Evolutionary conservation across 1,140 invertebrate genomes (phyloP).

Genomic region (Zaprionus vittiger): DNA sequence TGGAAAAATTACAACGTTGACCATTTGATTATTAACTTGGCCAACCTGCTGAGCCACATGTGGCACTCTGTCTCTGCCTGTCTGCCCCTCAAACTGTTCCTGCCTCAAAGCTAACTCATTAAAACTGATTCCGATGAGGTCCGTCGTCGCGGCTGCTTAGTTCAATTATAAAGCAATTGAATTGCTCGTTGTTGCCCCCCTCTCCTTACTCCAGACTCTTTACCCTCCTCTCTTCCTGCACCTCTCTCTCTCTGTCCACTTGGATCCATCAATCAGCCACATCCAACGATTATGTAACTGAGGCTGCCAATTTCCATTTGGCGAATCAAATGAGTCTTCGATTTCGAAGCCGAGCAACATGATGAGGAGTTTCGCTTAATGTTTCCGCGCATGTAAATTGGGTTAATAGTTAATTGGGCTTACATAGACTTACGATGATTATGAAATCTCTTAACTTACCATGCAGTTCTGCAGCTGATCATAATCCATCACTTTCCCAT

Average conservation of each 20-base stretch:
- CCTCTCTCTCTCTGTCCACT: not conserved
- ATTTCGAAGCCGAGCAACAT: conserved; percentile 64
- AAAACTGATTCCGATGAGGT: conserved; percentile 45
- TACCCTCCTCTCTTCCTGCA: not conserved
- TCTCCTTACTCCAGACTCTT: not conserved
- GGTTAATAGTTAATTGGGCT: conserved; percentile 76
- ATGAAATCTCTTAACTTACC: conserved; percentile 11
- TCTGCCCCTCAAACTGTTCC: not conserved
- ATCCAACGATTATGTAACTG: conserved; percentile 64
- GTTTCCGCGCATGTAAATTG: conserved; percentile 59
- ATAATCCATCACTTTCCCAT: not conserved
- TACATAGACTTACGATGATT: conserved; percentile 25
- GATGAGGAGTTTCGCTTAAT: conserved; percentile 18
- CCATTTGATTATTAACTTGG: conserved; percentile 81
- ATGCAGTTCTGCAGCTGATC: not conserved
- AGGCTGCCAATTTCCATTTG: conserved; percentile 68
- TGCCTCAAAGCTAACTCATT: conserved; percentile 53
- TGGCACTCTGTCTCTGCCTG: conserved; percentile 41
- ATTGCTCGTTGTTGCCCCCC: conserved; percentile 58
- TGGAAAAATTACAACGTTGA: conserved; percentile 73
- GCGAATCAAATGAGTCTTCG: conserved; percentile 39
- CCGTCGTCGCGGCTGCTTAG: conserved; percentile 67
- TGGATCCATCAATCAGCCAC: conserved; percentile 74
- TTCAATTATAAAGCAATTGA: conserved; percentile 82
- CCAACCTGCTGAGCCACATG: conserved; percentile 66